These are phyloP conservation scores for Morphnarchus princeps DNA, from an alignment of 2,113 vertebrate genomes.

Conservation along the genomic window DNA sequence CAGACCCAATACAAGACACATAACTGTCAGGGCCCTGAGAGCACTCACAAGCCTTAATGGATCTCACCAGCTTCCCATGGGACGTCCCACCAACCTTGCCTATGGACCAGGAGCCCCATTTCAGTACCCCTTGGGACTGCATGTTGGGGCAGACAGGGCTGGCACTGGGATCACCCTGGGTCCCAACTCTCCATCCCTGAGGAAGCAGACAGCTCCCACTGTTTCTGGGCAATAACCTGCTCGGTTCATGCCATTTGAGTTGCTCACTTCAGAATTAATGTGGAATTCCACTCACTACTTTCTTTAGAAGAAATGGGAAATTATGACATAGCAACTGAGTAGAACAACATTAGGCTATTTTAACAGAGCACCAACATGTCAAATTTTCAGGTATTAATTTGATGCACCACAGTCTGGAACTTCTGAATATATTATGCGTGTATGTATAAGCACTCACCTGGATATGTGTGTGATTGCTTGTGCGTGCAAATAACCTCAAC, in stretches of 20 bases:
- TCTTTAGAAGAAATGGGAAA: neutral
- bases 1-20: too few relatives aligned
- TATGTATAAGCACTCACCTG: neutral
- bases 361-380: neutral
- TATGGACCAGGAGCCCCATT: neutral
- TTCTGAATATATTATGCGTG: fast-evolving
- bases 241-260: neutral
- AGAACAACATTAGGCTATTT: neutral
- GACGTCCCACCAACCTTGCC: neutral
- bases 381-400: neutral
- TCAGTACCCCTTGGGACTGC: neutral
- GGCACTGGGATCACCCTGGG: fast-evolving
- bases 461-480: neutral
- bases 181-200: neutral
- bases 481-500: neutral
- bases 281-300: neutral
- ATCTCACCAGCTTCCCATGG: neutral
- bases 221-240: neutral
- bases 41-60: neutral
- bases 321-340: neutral
- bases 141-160: fast-evolving
- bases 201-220: neutral
- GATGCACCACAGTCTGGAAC: neutral
- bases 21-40: neutral
- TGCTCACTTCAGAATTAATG: neutral